Conservation (phyloP, 2,888 invertebrate genomes). For the Heteropelma amictum region DNA sequence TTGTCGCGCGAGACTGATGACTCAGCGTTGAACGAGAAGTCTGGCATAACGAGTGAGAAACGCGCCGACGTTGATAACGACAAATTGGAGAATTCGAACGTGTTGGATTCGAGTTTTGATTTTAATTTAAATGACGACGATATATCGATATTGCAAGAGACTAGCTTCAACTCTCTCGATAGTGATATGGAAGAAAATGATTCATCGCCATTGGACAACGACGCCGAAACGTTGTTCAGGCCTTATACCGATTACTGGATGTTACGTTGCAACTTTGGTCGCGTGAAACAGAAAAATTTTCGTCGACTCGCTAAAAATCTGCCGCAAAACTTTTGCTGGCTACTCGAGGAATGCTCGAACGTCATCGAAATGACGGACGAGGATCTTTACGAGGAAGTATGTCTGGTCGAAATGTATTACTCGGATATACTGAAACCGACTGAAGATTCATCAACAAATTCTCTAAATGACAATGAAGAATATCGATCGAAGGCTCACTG, state of each 20-base stretch:
- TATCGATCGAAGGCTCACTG: slow-evolving; percentile 43
- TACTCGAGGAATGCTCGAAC: slow-evolving; percentile 74
- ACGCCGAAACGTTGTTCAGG: slow-evolving; percentile 61
- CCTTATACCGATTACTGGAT: slow-evolving; percentile 75
- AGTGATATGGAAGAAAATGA: not conserved
- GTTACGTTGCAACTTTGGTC: slow-evolving; percentile 69
- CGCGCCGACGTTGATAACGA: not conserved
- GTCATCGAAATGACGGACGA: slow-evolving; percentile 69
- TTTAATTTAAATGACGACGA: slow-evolving; percentile 41
- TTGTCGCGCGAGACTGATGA: not conserved
- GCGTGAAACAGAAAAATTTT: slow-evolving; percentile 67
- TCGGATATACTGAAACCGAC: slow-evolving; percentile 59
- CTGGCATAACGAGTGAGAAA: not conserved
- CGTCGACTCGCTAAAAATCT: slow-evolving; percentile 69
- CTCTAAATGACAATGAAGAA: slow-evolving; percentile 17
- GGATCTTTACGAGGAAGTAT: slow-evolving; percentile 75
- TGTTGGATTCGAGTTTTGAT: slow-evolving; percentile 9
- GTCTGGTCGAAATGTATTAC: slow-evolving; percentile 70
- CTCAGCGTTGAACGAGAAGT: not conserved
- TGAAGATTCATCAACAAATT: not conserved
- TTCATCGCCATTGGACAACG: slow-evolving; percentile 1
- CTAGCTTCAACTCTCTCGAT: slow-evolving; percentile 3
- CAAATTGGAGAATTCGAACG: not conserved
- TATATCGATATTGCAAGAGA: slow-evolving; percentile 51
- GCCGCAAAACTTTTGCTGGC: slow-evolving; percentile 74